Conservation (phyloP, 30 jellyfish, hydroid and myxozoan genomes). For the Catostylus mosaicus region DNA sequence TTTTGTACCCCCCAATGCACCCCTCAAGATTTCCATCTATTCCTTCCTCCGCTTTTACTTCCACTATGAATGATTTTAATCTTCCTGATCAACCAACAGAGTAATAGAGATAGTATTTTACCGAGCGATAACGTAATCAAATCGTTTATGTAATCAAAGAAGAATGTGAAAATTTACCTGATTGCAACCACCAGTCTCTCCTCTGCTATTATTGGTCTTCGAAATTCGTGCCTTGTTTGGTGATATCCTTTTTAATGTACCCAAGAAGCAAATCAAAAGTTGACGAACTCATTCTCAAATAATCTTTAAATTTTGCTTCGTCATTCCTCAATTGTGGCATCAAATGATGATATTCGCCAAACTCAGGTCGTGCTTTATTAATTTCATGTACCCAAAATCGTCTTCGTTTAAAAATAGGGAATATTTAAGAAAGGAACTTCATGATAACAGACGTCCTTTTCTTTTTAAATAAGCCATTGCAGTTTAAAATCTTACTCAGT, state of each 20-base stretch:
- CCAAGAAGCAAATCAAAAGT: too few relatives aligned
- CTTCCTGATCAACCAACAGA: too few relatives aligned
- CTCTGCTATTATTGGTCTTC: conserved; percentile 13
- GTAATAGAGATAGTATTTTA: too few relatives aligned
- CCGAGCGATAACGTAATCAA: neutral
- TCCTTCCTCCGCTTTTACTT: neutral
- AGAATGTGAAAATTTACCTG: neutral
- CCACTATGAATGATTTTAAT: neutral
- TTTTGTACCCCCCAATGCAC: neutral
- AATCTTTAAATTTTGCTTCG: conserved; percentile 24
- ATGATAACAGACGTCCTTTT: conserved; percentile 9
- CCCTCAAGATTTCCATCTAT: neutral
- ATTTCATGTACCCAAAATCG: conserved; percentile 27
- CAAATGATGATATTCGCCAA: too few relatives aligned
- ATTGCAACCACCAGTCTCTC: conserved; percentile 13
- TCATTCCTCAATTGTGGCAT: conserved; percentile 29
- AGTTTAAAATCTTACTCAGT: neutral
- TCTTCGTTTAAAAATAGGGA: conserved; percentile 12
- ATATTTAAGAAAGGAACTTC: conserved; percentile 9
- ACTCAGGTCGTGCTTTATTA: conserved; percentile 4
- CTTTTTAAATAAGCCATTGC: conserved; percentile 13
- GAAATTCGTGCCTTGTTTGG: conserved; percentile 23
- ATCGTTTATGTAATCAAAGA: neutral
- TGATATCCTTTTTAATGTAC: conserved; percentile 12
- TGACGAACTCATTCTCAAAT: conserved; percentile 25